Percentiles rank a stretch among this genome's conserved stretches.
Conservation (phyloP, 2,113 vertebrate genomes). For the Macquaria ambigua region DNA sequence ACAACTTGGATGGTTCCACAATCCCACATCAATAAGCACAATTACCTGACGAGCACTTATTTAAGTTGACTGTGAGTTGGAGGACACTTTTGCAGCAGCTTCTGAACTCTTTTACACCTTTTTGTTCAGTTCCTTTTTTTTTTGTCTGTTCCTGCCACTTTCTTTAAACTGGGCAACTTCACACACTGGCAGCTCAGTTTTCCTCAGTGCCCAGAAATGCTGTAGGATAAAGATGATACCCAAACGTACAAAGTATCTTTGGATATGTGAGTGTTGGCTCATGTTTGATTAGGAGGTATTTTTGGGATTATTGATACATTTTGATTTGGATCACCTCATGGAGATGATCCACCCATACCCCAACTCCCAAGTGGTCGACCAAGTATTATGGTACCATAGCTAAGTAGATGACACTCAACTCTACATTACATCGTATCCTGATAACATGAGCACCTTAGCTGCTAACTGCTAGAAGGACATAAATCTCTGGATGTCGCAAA, state of each 20-base stretch:
- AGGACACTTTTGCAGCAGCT: constrained; percentile 20
- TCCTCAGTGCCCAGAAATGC: neutral
- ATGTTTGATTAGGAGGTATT: neutral
- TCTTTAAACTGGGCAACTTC: constrained; percentile 1
- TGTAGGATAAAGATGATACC: neutral
- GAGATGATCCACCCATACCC: neutral
- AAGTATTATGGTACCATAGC: neutral
- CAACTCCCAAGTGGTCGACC: neutral
- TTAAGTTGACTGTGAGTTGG: constrained; percentile 16
- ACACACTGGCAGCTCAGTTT: neutral
- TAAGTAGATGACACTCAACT: neutral
- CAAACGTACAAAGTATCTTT: neutral
- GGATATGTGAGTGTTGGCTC: neutral
- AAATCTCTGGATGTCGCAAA: neutral
- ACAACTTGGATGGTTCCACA: constrained; percentile 25
- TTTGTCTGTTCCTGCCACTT: neutral
- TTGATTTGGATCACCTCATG: neutral
- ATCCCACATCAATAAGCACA: constrained; percentile 8
- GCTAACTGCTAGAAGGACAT: neutral
- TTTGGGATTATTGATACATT: neutral
- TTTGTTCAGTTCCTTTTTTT: constrained; percentile 1
- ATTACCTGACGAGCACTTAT: constrained; percentile 17
- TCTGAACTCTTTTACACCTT: neutral
- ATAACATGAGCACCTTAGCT: neutral
- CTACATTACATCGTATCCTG: neutral